Conservation (phyloP, 1,140 invertebrate species). For the Orius insidiosus region DNA sequence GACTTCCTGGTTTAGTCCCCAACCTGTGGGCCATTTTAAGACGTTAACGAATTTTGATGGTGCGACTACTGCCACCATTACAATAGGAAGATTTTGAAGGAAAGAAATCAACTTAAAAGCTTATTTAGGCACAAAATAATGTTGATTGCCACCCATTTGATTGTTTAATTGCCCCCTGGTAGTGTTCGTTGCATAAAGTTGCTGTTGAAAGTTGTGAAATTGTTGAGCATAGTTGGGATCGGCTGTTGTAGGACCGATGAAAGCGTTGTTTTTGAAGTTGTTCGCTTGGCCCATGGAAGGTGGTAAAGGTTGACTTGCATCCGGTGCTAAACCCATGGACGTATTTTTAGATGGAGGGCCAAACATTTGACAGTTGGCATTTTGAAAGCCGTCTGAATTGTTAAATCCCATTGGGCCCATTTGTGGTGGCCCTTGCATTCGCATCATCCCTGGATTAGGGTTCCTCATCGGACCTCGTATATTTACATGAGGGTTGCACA, state of each 20-base stretch:
- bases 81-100: no score
- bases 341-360: conserved; percentile 28
- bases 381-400: conserved; percentile 20
- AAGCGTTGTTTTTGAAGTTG: conserved; percentile 61
- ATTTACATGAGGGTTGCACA: conserved; percentile 13
- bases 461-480: conserved; percentile 17
- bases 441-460: conserved; percentile 18
- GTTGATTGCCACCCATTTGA: conserved; percentile 28
- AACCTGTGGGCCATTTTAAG: no score
- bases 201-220: conserved; percentile 90
- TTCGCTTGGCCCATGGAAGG: conserved; percentile 58
- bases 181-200: conserved; percentile 70
- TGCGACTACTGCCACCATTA: no score
- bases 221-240: conserved; percentile 87
- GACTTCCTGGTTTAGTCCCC: no score
- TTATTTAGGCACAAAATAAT: conserved; percentile 36
- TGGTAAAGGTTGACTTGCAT: conserved; percentile 52
- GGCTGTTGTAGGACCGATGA: conserved; percentile 63
- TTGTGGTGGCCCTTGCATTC: conserved; percentile 13
- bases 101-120: no score
- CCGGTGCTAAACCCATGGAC: conserved; percentile 29
- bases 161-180: conserved; percentile 35
- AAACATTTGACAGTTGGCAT: conserved; percentile 22
- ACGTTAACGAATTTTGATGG: no score
- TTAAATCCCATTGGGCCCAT: conserved; percentile 25